These are phyloP conservation scores for Epicampocera succincta DNA, from an alignment of 2,888 invertebrate genomes.

Conservation along the genomic window DNA sequence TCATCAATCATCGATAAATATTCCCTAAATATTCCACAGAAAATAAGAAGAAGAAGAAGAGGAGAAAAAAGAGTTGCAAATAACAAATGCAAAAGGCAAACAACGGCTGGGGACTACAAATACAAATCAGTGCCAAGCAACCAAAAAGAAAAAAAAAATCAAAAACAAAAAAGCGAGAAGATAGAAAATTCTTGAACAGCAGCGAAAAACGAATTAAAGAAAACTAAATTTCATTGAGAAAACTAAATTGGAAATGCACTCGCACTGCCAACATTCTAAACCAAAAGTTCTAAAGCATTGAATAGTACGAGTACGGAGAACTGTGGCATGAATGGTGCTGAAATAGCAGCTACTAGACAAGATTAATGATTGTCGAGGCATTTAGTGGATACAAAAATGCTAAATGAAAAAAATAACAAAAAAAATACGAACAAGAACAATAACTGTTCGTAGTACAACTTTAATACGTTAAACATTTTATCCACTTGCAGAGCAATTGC, in stretches of 20 bases:
- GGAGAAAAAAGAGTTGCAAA: background rate
- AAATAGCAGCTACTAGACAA: conserved; percentile 48
- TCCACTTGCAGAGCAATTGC: conserved; percentile 58
- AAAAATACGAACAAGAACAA: conserved; percentile 32
- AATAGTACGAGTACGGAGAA: conserved; percentile 5
- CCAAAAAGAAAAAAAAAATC: background rate
- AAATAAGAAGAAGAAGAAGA: background rate
- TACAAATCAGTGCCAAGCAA: conserved; percentile 62
- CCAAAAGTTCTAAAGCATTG: conserved; percentile 51
- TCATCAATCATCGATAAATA: conserved; percentile 68
- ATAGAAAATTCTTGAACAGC: conserved; percentile 36
- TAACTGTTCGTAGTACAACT: conserved; percentile 26
- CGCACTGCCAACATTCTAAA: conserved; percentile 40
- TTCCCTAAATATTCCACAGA: conserved; percentile 57
- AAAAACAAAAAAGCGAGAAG: conserved; percentile 29
- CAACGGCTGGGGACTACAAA: conserved; percentile 48
- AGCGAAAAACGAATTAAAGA: conserved; percentile 20
- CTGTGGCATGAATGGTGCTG: conserved; percentile 9
- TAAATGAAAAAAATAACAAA: conserved; percentile 54
- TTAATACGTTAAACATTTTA: conserved; percentile 53
- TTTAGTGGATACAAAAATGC: conserved; percentile 63
- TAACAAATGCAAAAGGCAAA: conserved; percentile 36
- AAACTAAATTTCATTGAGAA: conserved; percentile 29
- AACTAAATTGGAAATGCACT: conserved; percentile 49
- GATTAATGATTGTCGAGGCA: conserved; percentile 67